A percentile compares a stretch with the other conserved stretches of the same genome.
Evolutionary conservation across 2,888 invertebrate genomes (phyloP).

Genomic region (Leptinotarsa juncta): DNA sequence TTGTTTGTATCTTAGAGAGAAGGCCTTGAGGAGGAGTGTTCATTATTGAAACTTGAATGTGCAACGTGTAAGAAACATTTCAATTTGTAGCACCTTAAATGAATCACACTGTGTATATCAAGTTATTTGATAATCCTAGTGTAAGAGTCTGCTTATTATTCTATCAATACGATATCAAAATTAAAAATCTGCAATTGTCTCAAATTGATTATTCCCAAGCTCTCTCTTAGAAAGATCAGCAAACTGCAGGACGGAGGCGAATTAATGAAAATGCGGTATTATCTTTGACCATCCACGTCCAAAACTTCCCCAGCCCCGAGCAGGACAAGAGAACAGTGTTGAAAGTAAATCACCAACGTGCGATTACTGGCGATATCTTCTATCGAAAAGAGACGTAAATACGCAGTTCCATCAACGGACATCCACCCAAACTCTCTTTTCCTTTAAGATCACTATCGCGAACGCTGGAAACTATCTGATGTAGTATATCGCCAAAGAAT

Average conservation of each 20-base stretch:
- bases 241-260: not conserved
- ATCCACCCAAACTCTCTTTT: not conserved
- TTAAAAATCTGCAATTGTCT: no score
- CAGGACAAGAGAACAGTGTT: conserved; percentile 36
- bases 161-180: no score
- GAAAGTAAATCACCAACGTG: conserved; percentile 48
- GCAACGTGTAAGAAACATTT: no score
- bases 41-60: no score
- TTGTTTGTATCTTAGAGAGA: no score
- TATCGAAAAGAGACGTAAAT: conserved; percentile 20
- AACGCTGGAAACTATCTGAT: not conserved
- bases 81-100: no score
- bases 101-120: no score
- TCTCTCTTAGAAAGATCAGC: not conserved
- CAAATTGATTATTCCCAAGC: no score
- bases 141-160: no score
- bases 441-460: conserved; percentile 15
- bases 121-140: no score
- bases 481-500: conserved; percentile 16
- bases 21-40: no score
- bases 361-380: conserved; percentile 30
- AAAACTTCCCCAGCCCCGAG: conserved; percentile 36
- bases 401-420: not conserved
- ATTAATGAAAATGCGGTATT: conserved; percentile 1
- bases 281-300: conserved; percentile 25